Evolutionary conservation across 2,113 vertebrate species (phyloP).

Genomic region (Oncorhynchus tshawytscha): DNA sequence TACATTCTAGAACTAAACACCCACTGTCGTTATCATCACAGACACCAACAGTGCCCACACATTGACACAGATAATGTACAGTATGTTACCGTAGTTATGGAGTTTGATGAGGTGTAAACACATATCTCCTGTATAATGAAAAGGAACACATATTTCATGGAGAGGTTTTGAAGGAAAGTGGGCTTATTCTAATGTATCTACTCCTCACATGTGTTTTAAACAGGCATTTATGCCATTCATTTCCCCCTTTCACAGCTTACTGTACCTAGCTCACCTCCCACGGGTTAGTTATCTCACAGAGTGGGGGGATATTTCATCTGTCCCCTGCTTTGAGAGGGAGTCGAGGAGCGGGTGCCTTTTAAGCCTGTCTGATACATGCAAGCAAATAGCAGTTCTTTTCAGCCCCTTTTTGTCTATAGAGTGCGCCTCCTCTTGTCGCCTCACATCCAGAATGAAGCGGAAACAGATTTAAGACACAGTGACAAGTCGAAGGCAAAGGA

Average conservation of each 20-base stretch:
- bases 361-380: slow-evolving; percentile 48
- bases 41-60: not conserved
- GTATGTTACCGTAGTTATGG: not conserved
- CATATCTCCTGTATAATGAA: not conserved
- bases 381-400: slow-evolving; percentile 11
- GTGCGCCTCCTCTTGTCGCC: not conserved
- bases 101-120: not conserved
- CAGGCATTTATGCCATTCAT: slow-evolving; percentile 35
- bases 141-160: not conserved
- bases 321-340: slow-evolving; percentile 37
- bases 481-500: not conserved
- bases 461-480: slow-evolving; percentile 33
- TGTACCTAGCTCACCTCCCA: slow-evolving; percentile 8
- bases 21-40: not conserved
- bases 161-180: not conserved
- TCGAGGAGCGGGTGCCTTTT: slow-evolving; percentile 40
- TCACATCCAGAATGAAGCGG: slow-evolving; percentile 16
- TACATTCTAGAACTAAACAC: not conserved
- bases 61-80: not conserved
- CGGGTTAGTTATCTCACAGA: not conserved
- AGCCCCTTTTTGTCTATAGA: slow-evolving; percentile 42
- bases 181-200: slow-evolving; percentile 23
- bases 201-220: slow-evolving; percentile 37
- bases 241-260: slow-evolving; percentile 25
- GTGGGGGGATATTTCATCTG: slow-evolving; percentile 41